Conservation (phyloP, 2,113 vertebrate species). For the Peromyscus californicus region DNA sequence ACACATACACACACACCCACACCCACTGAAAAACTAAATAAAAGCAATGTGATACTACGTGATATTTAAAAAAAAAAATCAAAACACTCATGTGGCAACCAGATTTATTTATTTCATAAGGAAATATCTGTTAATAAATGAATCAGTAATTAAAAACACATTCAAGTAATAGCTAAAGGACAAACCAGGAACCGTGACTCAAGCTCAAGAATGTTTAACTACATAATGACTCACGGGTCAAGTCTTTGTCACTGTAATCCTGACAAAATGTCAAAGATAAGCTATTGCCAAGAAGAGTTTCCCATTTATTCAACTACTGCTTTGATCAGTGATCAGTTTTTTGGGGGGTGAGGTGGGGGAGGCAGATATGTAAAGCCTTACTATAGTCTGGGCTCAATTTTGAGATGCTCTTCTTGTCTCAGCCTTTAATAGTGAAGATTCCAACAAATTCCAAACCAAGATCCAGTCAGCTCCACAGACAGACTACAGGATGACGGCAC, state of each 20-base stretch:
- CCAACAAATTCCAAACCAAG: conserved; percentile 11
- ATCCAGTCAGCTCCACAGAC: not conserved
- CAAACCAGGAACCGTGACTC: not conserved
- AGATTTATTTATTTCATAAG: conserved; percentile 82
- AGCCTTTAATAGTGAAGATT: conserved; percentile 6
- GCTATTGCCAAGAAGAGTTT: not conserved
- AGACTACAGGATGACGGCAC: not conserved
- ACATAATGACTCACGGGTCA: not conserved
- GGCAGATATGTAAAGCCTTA: not conserved
- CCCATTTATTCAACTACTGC: not conserved
- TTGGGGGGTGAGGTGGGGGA: no score
- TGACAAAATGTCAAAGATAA: conserved; percentile 19
- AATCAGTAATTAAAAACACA: not conserved
- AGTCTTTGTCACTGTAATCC: not conserved
- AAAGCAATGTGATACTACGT: not conserved
- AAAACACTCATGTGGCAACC: conserved; percentile 66
- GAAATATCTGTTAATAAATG: conserved; percentile 15
- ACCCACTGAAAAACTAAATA: not conserved
- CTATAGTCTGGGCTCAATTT: not conserved
- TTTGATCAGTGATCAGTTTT: not conserved
- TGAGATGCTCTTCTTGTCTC: not conserved
- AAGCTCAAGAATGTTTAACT: not conserved
- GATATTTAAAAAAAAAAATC: not conserved
- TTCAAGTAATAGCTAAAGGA: not conserved
- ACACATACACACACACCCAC: not conserved